Conservation (phyloP, 2,888 invertebrate genomes). For the Temnothorax ravouxi region DNA sequence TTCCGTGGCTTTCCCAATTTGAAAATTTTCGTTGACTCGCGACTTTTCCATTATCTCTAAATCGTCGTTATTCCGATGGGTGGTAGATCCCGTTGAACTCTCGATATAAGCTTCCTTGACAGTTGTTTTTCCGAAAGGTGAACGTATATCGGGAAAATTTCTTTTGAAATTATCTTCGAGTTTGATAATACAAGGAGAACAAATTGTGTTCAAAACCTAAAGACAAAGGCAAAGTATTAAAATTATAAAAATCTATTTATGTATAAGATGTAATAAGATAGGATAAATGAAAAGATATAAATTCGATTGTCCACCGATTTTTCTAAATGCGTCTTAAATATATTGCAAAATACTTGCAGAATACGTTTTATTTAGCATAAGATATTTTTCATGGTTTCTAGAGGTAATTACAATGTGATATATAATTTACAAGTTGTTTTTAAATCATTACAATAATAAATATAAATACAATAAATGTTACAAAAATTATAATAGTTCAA, state of each 20-base stretch:
- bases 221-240: neutral
- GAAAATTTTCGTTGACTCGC: neutral
- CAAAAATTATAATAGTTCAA: neutral
- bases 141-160: slow-evolving; percentile 10
- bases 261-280: neutral
- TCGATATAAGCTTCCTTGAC: neutral
- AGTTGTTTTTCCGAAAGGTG: neutral
- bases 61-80: neutral
- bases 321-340: slow-evolving; percentile 25
- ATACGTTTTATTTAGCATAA: neutral
- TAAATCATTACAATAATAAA: slow-evolving; percentile 18
- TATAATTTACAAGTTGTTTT: slow-evolving; percentile 25
- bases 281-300: neutral
- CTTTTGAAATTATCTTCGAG: slow-evolving; percentile 56
- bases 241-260: neutral
- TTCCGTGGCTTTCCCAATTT: neutral
- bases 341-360: neutral
- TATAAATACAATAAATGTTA: slow-evolving; percentile 32
- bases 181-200: slow-evolving; percentile 61
- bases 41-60: neutral
- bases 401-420: slow-evolving; percentile 18
- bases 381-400: slow-evolving; percentile 38
- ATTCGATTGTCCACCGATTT: neutral
- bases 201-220: slow-evolving; percentile 70
- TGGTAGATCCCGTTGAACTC: neutral